Percentiles rank a stretch among this genome's conserved stretches.
Evolutionary conservation across 2,888 invertebrate genomes (phyloP).

Genomic region (Euphydryas editha): DNA sequence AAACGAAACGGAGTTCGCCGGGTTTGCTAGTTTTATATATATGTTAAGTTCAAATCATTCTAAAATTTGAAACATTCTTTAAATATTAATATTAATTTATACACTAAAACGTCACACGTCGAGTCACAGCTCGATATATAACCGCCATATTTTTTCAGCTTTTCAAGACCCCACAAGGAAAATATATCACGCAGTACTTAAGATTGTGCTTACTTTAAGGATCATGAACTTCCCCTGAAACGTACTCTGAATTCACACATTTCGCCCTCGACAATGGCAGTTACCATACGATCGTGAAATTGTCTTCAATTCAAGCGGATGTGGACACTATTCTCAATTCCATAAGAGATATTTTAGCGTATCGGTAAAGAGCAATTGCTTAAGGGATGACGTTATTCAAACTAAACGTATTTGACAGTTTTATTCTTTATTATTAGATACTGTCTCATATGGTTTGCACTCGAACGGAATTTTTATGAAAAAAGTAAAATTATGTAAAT

Average conservation of each 20-base stretch:
- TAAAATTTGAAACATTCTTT: too few relatives aligned
- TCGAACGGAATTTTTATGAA: not conserved
- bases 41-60: too few relatives aligned
- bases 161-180: slow-evolving; percentile 33
- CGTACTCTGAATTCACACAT: slow-evolving; percentile 35
- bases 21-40: too few relatives aligned
- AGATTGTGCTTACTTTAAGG: slow-evolving; percentile 35
- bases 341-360: slow-evolving; percentile 23
- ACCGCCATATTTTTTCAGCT: slow-evolving; percentile 20
- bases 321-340: not conserved
- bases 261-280: slow-evolving; percentile 31
- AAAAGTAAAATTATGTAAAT: not conserved
- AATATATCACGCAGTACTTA: slow-evolving; percentile 35
- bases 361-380: slow-evolving; percentile 30
- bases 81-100: not conserved
- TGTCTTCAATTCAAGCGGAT: slow-evolving; percentile 4
- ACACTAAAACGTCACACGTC: not conserved
- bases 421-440: slow-evolving; percentile 63
- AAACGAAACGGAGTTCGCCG: too few relatives aligned
- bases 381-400: slow-evolving; percentile 64
- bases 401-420: slow-evolving; percentile 74
- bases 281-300: slow-evolving; percentile 44
- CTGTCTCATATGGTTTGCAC: slow-evolving; percentile 1
- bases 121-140: not conserved
- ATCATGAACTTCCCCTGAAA: slow-evolving; percentile 31